phyloP scores from a whole-genome alignment of 2,113 vertebrate species.

The Syngnathoides biaculeatus region DNA sequence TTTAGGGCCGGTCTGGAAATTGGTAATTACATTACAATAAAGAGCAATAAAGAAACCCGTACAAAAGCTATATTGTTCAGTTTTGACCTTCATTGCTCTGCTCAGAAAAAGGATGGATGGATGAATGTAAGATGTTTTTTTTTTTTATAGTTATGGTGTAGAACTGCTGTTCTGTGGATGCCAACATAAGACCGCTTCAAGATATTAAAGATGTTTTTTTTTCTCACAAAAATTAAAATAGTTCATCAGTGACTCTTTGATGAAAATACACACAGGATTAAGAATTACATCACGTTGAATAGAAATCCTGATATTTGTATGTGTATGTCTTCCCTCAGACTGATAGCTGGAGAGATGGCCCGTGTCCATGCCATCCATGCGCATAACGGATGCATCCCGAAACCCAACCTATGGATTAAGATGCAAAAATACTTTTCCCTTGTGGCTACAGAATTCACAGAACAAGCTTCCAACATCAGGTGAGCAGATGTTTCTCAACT shows the following conservation, averaged over 20 bases:
- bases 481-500: conserved; percentile 47
- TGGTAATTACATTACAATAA: too few relatives aligned
- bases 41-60: too few relatives aligned
- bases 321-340: conserved; percentile 59
- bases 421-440: conserved; percentile 88
- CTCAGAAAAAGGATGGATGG: too few relatives aligned
- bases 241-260: neutral
- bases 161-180: too few relatives aligned
- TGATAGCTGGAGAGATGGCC: conserved; percentile 92
- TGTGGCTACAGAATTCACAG: conserved; percentile 85
- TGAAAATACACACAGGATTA: neutral
- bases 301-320: neutral
- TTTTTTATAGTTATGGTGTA: too few relatives aligned
- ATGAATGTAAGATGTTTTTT: too few relatives aligned
- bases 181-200: too few relatives aligned
- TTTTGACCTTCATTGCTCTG: too few relatives aligned
- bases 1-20: too few relatives aligned
- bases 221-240: neutral
- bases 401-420: conserved; percentile 91
- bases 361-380: conserved; percentile 91
- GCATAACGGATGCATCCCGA: conserved; percentile 90
- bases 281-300: neutral
- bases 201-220: neutral
- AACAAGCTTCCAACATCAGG: conserved; percentile 79
- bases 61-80: too few relatives aligned